Conservation (phyloP, 37 sponge, comb jelly and placozoan genomes). For the Halisarca cf. caerulea region DNA sequence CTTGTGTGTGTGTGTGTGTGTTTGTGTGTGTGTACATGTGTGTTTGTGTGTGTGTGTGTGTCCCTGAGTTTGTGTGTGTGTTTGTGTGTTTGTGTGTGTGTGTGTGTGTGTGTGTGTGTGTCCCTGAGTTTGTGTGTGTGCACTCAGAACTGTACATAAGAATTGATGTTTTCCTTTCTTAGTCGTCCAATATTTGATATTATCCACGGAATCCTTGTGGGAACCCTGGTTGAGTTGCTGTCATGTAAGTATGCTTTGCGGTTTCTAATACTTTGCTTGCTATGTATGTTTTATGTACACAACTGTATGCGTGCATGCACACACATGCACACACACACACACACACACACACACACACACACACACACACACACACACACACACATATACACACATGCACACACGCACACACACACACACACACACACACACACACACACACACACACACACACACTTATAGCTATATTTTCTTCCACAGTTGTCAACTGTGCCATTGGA, state of each 20-base stretch:
- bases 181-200: slow-evolving; percentile 19
- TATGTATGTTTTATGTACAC: neutral
- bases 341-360: neutral
- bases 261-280: too few relatives aligned
- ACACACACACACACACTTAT: neutral
- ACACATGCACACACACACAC: neutral
- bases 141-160: neutral
- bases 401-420: neutral
- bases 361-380: neutral
- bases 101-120: too few relatives aligned
- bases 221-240: neutral
- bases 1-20: neutral
- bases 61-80: neutral
- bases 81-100: neutral
- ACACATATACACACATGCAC: neutral
- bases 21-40: neutral
- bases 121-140: neutral
- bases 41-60: neutral
- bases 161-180: too few relatives aligned
- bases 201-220: slow-evolving; percentile 13
- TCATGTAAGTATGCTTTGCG: slow-evolving; percentile 9
- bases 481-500: slow-evolving; percentile 23
- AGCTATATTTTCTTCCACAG: neutral
- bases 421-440: neutral
- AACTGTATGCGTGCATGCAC: neutral